Percentiles rank a stretch among this genome's conserved stretches.
Conservation (phyloP, 2,888 invertebrate genomes). For the Graphium colonna region DNA sequence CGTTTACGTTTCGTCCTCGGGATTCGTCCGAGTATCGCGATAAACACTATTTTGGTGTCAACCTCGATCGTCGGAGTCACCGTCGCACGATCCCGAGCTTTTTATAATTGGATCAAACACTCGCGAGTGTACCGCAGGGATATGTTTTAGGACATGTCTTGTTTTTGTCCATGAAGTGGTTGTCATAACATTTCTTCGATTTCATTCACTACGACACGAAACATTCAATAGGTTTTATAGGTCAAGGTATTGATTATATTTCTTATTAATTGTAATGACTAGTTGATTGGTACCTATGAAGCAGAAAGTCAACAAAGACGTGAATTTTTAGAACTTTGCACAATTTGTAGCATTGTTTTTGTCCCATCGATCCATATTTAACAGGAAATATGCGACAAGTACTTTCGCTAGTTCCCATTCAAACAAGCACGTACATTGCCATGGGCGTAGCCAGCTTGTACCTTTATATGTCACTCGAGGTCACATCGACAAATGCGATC, state of each 20-base stretch:
- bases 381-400: background rate
- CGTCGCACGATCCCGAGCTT: conserved; percentile 1
- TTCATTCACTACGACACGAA: no score
- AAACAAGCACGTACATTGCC: background rate
- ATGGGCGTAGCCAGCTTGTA: background rate
- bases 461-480: background rate
- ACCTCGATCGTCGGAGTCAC: conserved; percentile 7
- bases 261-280: no score
- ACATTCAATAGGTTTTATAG: no score
- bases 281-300: no score
- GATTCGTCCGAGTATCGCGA: conserved; percentile 22
- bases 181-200: no score
- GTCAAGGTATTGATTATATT: no score
- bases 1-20: conserved; percentile 12
- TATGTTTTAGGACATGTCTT: background rate
- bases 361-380: background rate
- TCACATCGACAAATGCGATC: background rate
- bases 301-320: no score
- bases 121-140: background rate
- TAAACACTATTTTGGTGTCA: conserved; percentile 23
- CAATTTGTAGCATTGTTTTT: background rate
- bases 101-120: background rate
- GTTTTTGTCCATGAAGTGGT: background rate
- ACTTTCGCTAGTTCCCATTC: no score
- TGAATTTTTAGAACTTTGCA: no score